Conservation (phyloP, 2,797 vertebrate species). For the Coregonus suidteri region DNA sequence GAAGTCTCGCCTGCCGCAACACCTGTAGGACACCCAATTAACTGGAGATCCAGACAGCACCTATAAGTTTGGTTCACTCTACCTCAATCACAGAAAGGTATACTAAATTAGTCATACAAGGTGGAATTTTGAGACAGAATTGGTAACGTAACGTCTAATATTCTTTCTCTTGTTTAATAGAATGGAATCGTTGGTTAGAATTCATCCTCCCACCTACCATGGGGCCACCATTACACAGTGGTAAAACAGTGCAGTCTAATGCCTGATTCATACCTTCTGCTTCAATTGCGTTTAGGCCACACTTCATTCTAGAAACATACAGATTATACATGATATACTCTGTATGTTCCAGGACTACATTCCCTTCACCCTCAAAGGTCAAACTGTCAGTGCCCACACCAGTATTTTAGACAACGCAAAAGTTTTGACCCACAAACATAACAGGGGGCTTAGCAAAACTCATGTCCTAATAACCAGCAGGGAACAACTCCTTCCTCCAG, state of each 20-base stretch:
- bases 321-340: too few relatives aligned
- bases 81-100: too few relatives aligned
- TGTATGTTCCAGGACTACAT: background rate
- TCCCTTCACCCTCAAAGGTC: background rate
- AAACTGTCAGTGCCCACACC: background rate
- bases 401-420: too few relatives aligned
- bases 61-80: background rate
- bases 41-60: background rate
- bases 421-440: too few relatives aligned
- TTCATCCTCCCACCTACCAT: background rate
- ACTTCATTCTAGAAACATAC: too few relatives aligned
- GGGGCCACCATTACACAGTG: background rate
- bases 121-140: background rate
- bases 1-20: background rate
- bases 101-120: conserved; percentile 1
- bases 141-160: background rate
- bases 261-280: background rate
- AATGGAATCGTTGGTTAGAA: background rate
- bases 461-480: background rate
- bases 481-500: background rate
- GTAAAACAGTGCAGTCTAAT: background rate
- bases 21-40: conserved; percentile 1
- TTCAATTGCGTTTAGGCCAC: background rate
- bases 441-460: too few relatives aligned
- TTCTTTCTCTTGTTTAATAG: background rate